These are phyloP conservation scores for Antechinus stuartii DNA, from an alignment of 2,113 vertebrate species.

Conservation along the genomic window DNA sequence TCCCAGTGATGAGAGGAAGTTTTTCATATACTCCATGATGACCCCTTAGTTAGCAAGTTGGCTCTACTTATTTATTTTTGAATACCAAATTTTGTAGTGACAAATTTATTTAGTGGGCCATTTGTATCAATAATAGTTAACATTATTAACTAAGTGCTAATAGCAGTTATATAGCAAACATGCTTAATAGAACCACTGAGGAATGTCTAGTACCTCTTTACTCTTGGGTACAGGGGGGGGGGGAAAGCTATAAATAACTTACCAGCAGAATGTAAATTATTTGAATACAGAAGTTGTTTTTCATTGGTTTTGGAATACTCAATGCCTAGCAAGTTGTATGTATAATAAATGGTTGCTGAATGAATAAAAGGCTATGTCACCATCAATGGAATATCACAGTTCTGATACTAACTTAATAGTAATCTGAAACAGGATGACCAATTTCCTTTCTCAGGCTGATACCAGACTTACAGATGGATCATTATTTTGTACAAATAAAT, in stretches of 20 bases:
- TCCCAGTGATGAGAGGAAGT: background rate
- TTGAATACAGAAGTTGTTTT: background rate
- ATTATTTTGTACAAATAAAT: background rate
- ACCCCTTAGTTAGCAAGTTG: background rate
- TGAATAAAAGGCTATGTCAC: background rate
- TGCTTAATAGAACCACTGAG: background rate
- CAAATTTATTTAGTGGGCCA: background rate
- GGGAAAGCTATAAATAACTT: background rate
- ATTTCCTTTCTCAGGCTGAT: background rate
- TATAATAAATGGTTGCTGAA: background rate
- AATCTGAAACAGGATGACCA: background rate
- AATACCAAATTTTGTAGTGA: background rate
- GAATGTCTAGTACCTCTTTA: background rate
- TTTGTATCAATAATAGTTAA: background rate
- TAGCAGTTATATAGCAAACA: background rate
- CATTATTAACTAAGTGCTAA: background rate
- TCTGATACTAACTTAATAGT: background rate
- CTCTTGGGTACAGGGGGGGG: background rate
- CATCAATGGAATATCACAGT: background rate
- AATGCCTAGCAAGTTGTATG: background rate
- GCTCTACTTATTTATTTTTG: background rate
- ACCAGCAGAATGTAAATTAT: background rate
- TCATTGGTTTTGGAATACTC: background rate
- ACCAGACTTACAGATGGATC: background rate
- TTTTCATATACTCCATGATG: background rate